A percentile compares a stretch with the other conserved stretches of the same genome.
Conservation (phyloP, 2,113 vertebrate genomes). For the Nettapus auritus region DNA sequence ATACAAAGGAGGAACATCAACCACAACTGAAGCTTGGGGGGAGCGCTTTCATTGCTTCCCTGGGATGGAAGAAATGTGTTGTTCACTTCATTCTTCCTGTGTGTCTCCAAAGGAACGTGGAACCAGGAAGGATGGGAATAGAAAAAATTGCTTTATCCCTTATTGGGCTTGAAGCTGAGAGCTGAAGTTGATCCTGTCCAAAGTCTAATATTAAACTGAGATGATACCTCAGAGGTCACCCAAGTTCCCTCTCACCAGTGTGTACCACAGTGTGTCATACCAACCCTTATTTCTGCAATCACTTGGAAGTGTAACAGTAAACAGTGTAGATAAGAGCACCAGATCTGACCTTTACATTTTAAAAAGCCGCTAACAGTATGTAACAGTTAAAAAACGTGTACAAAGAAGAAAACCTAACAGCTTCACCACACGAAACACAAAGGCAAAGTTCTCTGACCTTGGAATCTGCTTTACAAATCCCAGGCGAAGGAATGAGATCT, state of each 20-base stretch:
- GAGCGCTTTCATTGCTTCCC: neutral
- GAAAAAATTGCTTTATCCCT: neutral
- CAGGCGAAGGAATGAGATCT: neutral
- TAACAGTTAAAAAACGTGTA: neutral
- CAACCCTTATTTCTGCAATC: conserved; percentile 8
- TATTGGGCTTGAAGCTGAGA: neutral
- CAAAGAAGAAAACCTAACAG: neutral
- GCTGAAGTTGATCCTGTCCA: neutral
- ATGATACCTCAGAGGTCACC: neutral
- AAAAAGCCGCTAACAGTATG: neutral
- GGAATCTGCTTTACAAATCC: neutral
- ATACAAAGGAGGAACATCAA: neutral
- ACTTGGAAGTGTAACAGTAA: neutral
- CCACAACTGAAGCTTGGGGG: neutral
- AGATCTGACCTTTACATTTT: neutral
- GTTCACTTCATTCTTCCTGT: neutral
- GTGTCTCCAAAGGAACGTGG: neutral
- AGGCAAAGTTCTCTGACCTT: neutral
- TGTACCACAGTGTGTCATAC: neutral
- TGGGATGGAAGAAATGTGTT: neutral
- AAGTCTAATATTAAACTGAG: neutral
- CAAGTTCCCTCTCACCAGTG: neutral
- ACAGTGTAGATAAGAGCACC: neutral
- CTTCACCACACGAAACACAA: neutral
- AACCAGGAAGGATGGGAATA: neutral